Evolutionary conservation across 2,888 invertebrate species (phyloP), one percentile per base, ranked within the genome.

Genomic region (Clitarchus hookeri): DNA sequence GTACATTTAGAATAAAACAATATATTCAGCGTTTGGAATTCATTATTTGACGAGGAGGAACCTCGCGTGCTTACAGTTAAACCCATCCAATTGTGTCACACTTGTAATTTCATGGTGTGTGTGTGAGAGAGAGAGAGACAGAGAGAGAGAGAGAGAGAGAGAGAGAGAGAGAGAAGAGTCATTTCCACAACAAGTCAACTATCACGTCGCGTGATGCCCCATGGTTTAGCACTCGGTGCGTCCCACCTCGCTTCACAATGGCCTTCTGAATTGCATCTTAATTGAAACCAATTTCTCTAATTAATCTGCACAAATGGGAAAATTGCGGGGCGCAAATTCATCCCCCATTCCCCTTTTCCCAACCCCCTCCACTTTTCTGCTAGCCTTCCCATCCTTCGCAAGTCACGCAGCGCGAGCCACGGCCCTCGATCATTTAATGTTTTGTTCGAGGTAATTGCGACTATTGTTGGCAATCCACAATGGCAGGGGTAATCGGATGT

Each of bases 241-340:
- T 84, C 26, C 48, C 44, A 13, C 48, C 84, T 84, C 19, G 44
- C 27, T 84, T 26, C 80, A 86, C 86, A 86, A 86, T 87, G 87
- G 86, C 87, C 83, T 84, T 77, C 88, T 92, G 92, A 92, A 93
- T 92, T 92, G 92, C 92, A 91, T 91, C 92, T 92, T 93, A 93
- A 93, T 93, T 93, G 92, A 92, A 90, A 92, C 92, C 93, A 93
- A 93, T 93, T 93, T 92, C 88, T 85, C 88, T 87, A 88, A 88
- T 88, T 88, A 88, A 88, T 88, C 88, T 87, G 86, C 88, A 88
- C 88, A 88, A 88, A 88, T 86, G 87, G 88, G 87, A 87, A 87
- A 88, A 88, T 88, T 88, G 87, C 86, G 83, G 84, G 83, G 85
- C 84, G 86, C 44, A 83, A 83, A 82, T 82, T 53, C 36, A 77